phyloP scores from a whole-genome alignment of 2,888 invertebrate species.

The Darwinula stevensoni region DNA sequence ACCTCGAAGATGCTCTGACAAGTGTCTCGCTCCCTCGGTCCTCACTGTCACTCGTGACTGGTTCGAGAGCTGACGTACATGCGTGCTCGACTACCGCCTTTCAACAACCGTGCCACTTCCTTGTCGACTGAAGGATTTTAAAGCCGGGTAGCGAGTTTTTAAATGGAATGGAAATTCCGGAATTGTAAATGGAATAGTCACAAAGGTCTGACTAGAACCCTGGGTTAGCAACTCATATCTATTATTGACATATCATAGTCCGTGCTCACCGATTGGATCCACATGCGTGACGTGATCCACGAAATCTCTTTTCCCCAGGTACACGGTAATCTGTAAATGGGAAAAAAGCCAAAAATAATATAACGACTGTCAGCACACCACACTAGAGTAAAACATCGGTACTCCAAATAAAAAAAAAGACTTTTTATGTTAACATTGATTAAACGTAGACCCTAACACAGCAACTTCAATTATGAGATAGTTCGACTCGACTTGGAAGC shows the following conservation, averaged over 20 bases:
- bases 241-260: background rate
- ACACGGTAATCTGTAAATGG: slow-evolving; percentile 33
- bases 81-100: no score
- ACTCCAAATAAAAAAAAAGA: background rate
- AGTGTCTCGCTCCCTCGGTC: no score
- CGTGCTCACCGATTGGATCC: slow-evolving; percentile 43
- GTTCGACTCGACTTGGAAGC: no score
- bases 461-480: no score
- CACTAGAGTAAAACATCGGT: background rate
- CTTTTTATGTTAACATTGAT: background rate
- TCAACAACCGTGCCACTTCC: no score
- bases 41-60: no score
- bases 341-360: background rate
- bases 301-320: slow-evolving; percentile 59
- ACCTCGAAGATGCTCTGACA: no score
- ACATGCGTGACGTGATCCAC: slow-evolving; percentile 56
- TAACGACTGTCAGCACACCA: background rate
- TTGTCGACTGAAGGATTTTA: no score
- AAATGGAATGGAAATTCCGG: no score
- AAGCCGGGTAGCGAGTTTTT: no score
- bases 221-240: background rate
- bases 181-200: no score
- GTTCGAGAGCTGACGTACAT: no score
- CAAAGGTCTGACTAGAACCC: background rate
- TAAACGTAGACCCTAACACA: slow-evolving; percentile 3